Evolutionary conservation across 2,113 vertebrate genomes (phyloP), one percentile per base, ranked within the genome.

Genomic region (Pterocles orientalis): DNA sequence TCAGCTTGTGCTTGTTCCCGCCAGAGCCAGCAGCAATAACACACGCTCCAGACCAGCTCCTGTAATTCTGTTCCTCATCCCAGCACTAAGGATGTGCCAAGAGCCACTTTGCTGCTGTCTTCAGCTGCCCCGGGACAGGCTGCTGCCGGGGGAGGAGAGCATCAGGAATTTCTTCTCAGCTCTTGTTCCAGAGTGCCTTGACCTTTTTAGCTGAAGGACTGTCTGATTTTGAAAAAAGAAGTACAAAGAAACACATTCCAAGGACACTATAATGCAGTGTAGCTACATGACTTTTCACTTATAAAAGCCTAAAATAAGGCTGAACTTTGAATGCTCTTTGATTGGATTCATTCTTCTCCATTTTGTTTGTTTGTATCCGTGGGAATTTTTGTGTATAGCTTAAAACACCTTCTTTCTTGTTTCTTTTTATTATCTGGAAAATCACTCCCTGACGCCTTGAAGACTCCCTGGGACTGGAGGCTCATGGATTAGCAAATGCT

Each of bases 371-470:
- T 92, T 88, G 50, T 36, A 61, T 89, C 79, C 58, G 20, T 86
- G 79, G 45, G 43, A 80, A 77, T 86, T 72, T 53, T 3, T 57
- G 18, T 28, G 3, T 45, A 25, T 16, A 83, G 50, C 62, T 86
- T 57, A 53, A 61, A 93, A 34, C 5, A 36, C 73, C 18, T 12
- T 68, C 79, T 58, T 86, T 60, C 48, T 62, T 66, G 14, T 90
- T 82, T 76, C 28, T 87, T 24, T 4, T 18, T 85, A 31, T 94
- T 58, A 61, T 93, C 76, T 93, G 94, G 71, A 83, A 96, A 96
- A 95, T 88, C 76, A 70, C n/a, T 83, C 90, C 60, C 66, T 62
- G n/a, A 58, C 73, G 91, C 31, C 41, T 93, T 64, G n/a, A 81
- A 93, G 39, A 15, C 24, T 87, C 29, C 53, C 26, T 33, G 61